Base-by-base conservation (phyloP, 2,113 vertebrate species). In the Camelus bactrianus region DNA sequence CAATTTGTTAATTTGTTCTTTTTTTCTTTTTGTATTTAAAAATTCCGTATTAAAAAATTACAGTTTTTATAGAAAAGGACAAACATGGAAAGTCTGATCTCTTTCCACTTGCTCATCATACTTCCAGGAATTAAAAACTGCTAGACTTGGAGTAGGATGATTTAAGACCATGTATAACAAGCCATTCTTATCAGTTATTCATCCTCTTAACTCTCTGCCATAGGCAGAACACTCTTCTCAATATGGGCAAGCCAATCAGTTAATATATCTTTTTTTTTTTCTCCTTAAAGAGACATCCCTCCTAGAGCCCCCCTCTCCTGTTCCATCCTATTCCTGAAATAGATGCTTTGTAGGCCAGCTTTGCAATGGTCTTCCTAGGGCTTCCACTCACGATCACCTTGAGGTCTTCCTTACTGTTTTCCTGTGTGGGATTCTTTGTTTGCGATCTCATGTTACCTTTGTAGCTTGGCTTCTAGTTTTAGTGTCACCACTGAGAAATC, bases 121-220 rank as follows among this genome's bases (percentile, higher is more conserved):
- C 99, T 98, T 99, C 99, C 98, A 99, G 98, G 98, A 99, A 99
- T 87, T 99, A 99, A 94, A 99, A 99, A 98, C 98, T 99, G 99
- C 97, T 99, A 98, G 99, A 95, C 98, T 99, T 99, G 98, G 98
- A 64, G 90, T 99, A 99, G 97, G 99, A 99, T 89, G 99, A 99
- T 98, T 99, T 99, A 46, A 89, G 99, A 99, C 99, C 99, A 99
- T 99, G 99, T 99, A 98, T 99, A 99, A 88, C 99, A 99, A 98
- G 98, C 99, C 99, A 56, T 99, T 99, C 38, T 99, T 99, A 64
- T 14, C 38, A 87, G 16, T 52, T 79, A 83, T 35, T 30, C 54
- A 81, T 12, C 52, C 15, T 42, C 56, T 24, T 42, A 28, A 77
- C 26, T 77, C 48, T 93, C 70, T 91, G 70, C 5, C 62, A 52